Evolutionary conservation across 92 coral and sea anemone species (phyloP), one percentile per base, ranked within the genome.

Genomic region (Porites rus): DNA sequence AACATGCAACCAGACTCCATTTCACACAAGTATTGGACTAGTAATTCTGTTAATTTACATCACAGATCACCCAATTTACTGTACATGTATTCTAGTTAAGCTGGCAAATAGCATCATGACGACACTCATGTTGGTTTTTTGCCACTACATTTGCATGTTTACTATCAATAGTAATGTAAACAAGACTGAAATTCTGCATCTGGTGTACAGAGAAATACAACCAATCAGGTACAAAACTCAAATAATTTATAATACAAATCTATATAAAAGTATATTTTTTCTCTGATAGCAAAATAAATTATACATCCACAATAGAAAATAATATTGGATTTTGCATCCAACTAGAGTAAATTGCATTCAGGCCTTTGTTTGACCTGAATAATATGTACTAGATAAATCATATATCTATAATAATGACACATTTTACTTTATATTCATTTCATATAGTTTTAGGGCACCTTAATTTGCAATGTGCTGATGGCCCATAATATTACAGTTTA

Each of bases 211-310:
- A 38, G 46, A 38, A 38, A 38, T 38, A 38, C 46, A 38, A 38
- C 46, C 5, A 38, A 38, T 38, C 46, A 4, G 6, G 82, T 78
- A n/a, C 46, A 18, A 78, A 64, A 63, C 83, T 46, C 13, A 60
- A 18, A 80, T 28, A 80, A 14, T 12, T 22, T 14, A 20, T 66
- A 17, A 71, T 38, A 54, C 18, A 72, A 60, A 61, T 82, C 43
- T 62, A 73, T 19, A 61, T 82, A 82, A 46, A 72, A 71, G 72
- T 71, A 82, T 82, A 74, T 43, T 21, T 25, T 38, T 51, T 73
- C 52, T 83, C 72, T 83, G 25, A 16, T 73, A 73, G 21, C 46
- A 83, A 82, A 73, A 83, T 74, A 83, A 59, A 83, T 62, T 64
- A 73, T 71, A 83, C 73, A 61, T 83, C 80, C 73, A 72, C 9